phyloP scores from a whole-genome alignment of 2,888 invertebrate genomes.

The Tanytarsus gracilentus region DNA sequence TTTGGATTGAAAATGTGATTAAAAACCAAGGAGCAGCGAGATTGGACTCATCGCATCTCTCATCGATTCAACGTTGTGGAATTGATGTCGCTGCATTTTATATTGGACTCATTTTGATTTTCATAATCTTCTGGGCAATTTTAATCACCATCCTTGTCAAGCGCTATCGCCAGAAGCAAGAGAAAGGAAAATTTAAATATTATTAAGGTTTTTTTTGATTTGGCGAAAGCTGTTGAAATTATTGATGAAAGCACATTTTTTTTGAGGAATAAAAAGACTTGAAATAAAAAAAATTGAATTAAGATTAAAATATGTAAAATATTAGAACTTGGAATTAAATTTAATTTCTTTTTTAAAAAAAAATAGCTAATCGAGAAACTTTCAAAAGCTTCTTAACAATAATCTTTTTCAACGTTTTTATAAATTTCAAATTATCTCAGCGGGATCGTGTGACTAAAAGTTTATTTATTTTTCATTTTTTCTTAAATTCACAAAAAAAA shows the following conservation, averaged over 20 bases:
- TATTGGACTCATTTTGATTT: slow-evolving; percentile 31
- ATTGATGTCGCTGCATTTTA: slow-evolving; percentile 47
- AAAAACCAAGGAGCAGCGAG: slow-evolving; percentile 43
- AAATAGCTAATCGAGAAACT: no score
- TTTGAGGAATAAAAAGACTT: no score
- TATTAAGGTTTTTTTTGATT: slow-evolving; percentile 1
- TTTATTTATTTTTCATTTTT: no score
- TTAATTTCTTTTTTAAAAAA: no score
- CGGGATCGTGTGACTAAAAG: no score
- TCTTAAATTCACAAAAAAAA: not conserved
- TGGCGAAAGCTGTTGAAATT: not conserved
- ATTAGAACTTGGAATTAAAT: no score
- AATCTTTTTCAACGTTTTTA: no score
- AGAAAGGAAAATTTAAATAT: slow-evolving; percentile 27
- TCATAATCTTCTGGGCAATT: slow-evolving; percentile 27
- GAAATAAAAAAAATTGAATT: no score
- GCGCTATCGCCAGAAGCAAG: not conserved
- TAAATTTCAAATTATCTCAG: no score
- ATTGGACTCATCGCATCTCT: slow-evolving; percentile 41
- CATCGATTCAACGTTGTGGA: slow-evolving; percentile 42
- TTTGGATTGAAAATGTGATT: slow-evolving; percentile 53
- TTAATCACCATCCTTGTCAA: not conserved
- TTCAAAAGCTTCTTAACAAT: no score
- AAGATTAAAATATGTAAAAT: no score
- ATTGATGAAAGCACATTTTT: not conserved